Percentiles rank a stretch among this genome's conserved stretches.
Evolutionary conservation across 2,797 vertebrate genomes (phyloP).

Genomic region (Pseudotriccus pelzelni): DNA sequence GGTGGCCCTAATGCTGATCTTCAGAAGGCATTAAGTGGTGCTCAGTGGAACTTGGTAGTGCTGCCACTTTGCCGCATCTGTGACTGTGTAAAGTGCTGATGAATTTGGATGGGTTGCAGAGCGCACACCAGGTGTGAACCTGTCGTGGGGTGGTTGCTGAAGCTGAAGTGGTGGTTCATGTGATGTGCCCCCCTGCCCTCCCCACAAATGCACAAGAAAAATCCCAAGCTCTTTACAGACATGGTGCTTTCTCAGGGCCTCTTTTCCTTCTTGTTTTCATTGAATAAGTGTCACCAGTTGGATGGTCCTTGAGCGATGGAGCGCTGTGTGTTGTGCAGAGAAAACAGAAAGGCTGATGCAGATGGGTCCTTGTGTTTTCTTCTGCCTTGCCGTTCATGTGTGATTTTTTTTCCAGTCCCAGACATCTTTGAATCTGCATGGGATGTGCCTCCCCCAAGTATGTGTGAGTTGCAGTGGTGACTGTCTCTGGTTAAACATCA

Average conservation of each 20-base stretch:
- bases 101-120: not conserved
- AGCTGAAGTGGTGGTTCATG: not conserved
- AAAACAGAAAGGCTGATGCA: not conserved
- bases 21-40: slow-evolving; percentile 10
- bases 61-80: not conserved
- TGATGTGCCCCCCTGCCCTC: not conserved
- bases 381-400: not conserved
- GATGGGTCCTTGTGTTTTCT: not conserved
- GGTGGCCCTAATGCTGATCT: slow-evolving; percentile 14
- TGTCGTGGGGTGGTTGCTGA: not conserved
- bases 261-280: not conserved
- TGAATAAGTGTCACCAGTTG: not conserved
- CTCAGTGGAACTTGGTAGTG: not conserved
- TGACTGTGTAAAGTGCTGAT: not conserved
- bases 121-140: fast-evolving
- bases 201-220: not conserved
- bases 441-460: not conserved
- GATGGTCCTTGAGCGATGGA: not conserved
- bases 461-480: not conserved
- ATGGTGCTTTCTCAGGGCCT: not conserved
- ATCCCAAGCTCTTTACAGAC: not conserved
- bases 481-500: not conserved
- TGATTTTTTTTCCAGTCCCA: not conserved
- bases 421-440: not conserved
- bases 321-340: not conserved